Evolutionary conservation across 2,797 vertebrate genomes (phyloP).

Genomic region (Chanos chanos): DNA sequence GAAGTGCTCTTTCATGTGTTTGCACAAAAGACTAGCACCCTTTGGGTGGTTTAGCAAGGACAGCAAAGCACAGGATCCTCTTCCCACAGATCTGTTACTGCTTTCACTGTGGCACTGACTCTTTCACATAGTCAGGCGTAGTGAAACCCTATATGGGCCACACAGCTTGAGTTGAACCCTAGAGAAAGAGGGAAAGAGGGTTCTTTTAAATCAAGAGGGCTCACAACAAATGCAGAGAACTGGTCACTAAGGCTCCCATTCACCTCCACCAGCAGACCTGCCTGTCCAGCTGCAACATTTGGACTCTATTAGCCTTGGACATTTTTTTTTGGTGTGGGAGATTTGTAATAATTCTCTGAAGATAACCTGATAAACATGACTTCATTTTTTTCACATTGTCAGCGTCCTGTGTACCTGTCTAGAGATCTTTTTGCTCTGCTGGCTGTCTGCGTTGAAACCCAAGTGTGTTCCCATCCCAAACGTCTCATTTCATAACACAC

Average conservation of each 20-base stretch:
- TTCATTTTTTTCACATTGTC: not conserved
- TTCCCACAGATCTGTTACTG: constrained; percentile 25
- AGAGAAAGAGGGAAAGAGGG: not conserved
- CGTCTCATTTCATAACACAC: not conserved
- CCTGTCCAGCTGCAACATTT: constrained; percentile 3
- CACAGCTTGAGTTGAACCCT: constrained; percentile 17
- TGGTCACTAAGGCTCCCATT: not conserved
- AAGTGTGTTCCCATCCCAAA: not conserved
- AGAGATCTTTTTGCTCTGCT: too few species aligned
- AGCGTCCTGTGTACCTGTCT: too few species aligned
- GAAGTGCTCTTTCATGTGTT: too few species aligned
- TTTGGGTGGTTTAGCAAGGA: too few species aligned
- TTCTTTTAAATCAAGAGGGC: not conserved
- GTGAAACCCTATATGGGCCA: constrained; percentile 24
- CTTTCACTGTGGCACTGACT: constrained; percentile 7
- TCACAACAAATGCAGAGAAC: constrained; percentile 15
- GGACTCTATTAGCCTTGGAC: constrained; percentile 26
- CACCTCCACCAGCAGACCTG: constrained; percentile 1
- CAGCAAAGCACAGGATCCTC: too few species aligned
- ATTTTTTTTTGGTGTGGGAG: not conserved
- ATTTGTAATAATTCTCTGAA: constrained; percentile 3
- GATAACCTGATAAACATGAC: not conserved
- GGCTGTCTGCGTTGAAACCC: too few species aligned
- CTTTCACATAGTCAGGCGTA: constrained; percentile 18
- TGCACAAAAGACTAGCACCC: too few species aligned